These are phyloP conservation scores for Podargus strigoides DNA, from an alignment of 2,797 vertebrate species.

Conservation along the genomic window DNA sequence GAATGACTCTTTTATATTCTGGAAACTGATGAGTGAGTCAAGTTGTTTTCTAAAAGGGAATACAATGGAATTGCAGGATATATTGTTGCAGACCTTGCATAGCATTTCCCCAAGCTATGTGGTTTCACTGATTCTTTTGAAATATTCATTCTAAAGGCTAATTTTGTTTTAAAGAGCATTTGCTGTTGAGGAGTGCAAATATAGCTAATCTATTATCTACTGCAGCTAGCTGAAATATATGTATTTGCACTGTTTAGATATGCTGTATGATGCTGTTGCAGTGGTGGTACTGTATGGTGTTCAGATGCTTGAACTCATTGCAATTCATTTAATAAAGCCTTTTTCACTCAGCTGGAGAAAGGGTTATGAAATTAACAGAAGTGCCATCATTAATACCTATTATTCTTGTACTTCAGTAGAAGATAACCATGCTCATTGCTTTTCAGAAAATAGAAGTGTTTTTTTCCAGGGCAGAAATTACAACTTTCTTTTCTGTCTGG, in stretches of 20 bases:
- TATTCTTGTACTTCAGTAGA: background rate
- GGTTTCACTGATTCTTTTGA: background rate
- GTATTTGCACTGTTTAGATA: background rate
- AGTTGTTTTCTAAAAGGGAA: background rate
- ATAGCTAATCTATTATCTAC: background rate
- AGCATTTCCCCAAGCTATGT: background rate
- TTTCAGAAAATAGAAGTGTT: background rate
- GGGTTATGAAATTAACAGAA: constrained; percentile 25
- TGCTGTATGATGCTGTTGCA: background rate
- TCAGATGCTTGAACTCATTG: background rate
- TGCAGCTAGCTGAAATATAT: background rate
- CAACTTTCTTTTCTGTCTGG: background rate
- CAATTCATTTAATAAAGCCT: background rate
- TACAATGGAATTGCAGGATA: background rate
- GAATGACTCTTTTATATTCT: background rate
- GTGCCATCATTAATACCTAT: constrained; percentile 16
- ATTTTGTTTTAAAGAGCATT: constrained; percentile 5
- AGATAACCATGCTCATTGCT: background rate
- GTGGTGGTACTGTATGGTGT: background rate
- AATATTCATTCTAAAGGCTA: background rate
- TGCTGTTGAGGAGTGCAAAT: background rate
- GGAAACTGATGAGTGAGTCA: background rate
- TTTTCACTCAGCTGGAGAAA: background rate
- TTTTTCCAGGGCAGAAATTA: background rate
- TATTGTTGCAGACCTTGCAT: background rate